Base-by-base conservation (phyloP, 2,797 vertebrate genomes). In the Furcifer pardalis region DNA sequence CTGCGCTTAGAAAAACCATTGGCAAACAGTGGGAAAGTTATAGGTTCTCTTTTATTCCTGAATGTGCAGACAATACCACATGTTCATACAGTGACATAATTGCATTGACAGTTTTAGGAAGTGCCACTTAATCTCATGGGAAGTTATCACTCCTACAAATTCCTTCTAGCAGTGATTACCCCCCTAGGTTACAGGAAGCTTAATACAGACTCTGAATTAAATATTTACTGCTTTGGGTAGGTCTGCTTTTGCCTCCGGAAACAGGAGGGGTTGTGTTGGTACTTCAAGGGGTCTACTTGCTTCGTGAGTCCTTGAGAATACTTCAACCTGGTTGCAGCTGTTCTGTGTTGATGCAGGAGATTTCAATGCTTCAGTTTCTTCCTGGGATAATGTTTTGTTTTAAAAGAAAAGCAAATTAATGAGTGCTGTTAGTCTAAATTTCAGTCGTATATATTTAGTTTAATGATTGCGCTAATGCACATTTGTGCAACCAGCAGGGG, bases 381-480 rank as follows among this genome's bases (percentile, higher is more conserved):
- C 52, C 15, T 78, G 19, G 42, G 42, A 73, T 49, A 63, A 84
- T 63, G 12, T 73, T 17, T 46, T 2, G 71, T 40, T 77, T 49
- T 35, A 52, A 46, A 63, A n/a, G 35, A 63, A 84, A 79, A 49
- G 32, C 75, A 77, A 49, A 77, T 44, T 79, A 49, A 79, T 62
- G 35, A 77, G 56, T 78, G 68, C 32, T 72, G 42, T 46, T 15
- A 37, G 56, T 76, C 76, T 73, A 62, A 73, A 72, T 73, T 15
- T 30, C 9, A 78, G 40, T 12, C 23, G 23, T 40, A 71, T 84
- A 35, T 84, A 60, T 71, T 78, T 84, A 71, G n/a, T 84, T 63
- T 79, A 79, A 73, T 63, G 76, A 62, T 56, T 52, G 72, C 7
- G 15, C 81, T 74, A 82, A 82, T 82, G 83, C 52, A 79, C 56